A percentile compares a stretch with the other conserved stretches of the same genome.
phyloP scores from a whole-genome alignment of 1,140 invertebrate species.

The Cydia pomonella region DNA sequence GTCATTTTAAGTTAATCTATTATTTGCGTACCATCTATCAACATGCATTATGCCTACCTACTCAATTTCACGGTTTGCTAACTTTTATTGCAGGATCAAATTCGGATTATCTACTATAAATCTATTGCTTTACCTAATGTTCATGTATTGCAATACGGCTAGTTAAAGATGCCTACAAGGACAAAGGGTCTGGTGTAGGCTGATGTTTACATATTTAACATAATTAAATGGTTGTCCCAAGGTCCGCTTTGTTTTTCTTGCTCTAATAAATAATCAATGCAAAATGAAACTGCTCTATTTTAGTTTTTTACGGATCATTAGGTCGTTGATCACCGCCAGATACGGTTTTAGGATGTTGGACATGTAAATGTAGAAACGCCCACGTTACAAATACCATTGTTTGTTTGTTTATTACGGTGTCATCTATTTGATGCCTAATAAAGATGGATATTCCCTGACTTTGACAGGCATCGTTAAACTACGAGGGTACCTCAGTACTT shows the following conservation, averaged over 20 bases:
- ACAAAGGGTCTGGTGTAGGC: constrained; percentile 58
- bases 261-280: constrained; percentile 32
- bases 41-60: neutral
- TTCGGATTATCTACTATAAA: neutral
- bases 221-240: constrained; percentile 50
- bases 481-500: too few species aligned
- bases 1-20: neutral
- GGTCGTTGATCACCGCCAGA: constrained; percentile 1
- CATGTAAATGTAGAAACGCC: constrained; percentile 12
- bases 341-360: constrained; percentile 26
- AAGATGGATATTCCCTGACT: neutral
- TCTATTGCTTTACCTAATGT: neutral
- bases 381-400: neutral
- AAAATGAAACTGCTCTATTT: constrained; percentile 14
- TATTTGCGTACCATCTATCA: neutral
- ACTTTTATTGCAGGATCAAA: neutral
- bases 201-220: constrained; percentile 54
- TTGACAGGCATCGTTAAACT: neutral
- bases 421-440: neutral
- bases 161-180: constrained; percentile 44
- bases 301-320: constrained; percentile 11
- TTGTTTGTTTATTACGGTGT: neutral
- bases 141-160: neutral
- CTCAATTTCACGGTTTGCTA: neutral
- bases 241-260: constrained; percentile 47